A percentile compares a stretch with the other conserved stretches of the same genome.
These are phyloP conservation scores for Seira musarum DNA, from an alignment of 2,888 invertebrate species.

Conservation along the genomic window DNA sequence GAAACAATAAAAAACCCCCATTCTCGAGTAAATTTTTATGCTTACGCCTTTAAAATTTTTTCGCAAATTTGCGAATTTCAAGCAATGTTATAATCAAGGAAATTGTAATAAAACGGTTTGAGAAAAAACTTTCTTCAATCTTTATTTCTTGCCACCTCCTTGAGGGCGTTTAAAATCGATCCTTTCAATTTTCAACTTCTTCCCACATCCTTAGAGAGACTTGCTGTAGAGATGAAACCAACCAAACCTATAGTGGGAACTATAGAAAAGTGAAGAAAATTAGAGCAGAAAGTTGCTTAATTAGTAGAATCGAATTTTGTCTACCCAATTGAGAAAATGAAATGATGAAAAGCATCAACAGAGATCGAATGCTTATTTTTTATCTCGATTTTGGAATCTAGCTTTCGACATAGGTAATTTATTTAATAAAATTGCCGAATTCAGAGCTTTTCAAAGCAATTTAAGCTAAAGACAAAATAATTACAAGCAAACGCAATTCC, in stretches of 20 bases:
- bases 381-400: not conserved
- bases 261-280: not conserved
- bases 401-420: no score
- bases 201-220: not conserved
- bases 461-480: no score
- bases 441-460: no score
- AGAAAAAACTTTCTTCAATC: not conserved
- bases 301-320: not conserved
- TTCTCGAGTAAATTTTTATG: not conserved
- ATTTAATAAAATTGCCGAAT: no score
- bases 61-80: not conserved
- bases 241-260: not conserved
- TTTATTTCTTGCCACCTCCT: not conserved
- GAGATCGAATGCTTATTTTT: not conserved
- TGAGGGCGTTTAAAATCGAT: constrained; percentile 3
- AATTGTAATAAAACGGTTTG: not conserved
- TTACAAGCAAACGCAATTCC: no score
- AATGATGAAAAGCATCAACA: not conserved
- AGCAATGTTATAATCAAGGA: not conserved
- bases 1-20: not conserved
- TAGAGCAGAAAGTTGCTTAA: constrained; percentile 6
- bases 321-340: not conserved
- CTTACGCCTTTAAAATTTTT: not conserved
- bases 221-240: not conserved
- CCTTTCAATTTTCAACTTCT: not conserved